Percentiles rank a stretch among this genome's conserved stretches.
Evolutionary conservation across 1,140 invertebrate species (phyloP).

Genomic region (Trinorchestia longiramus): DNA sequence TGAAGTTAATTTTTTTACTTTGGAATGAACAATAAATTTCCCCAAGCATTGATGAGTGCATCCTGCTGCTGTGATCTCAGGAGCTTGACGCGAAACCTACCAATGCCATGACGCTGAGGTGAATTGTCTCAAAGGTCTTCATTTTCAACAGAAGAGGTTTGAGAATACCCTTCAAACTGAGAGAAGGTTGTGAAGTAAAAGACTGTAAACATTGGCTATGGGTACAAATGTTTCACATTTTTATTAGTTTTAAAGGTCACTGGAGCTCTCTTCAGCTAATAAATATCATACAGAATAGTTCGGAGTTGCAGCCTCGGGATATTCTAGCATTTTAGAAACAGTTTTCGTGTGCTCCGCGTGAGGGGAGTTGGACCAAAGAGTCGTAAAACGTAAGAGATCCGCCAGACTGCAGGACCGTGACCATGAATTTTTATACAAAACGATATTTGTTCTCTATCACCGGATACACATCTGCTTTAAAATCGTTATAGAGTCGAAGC

Average conservation of each 20-base stretch:
- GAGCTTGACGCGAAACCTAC: background rate
- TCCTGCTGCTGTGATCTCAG: background rate
- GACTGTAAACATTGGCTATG: background rate
- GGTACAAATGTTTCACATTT: background rate
- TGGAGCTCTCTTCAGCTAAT: background rate
- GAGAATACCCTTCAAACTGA: background rate
- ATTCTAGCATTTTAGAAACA: background rate
- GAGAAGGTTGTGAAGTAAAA: background rate
- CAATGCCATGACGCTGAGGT: background rate
- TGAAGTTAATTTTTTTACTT: background rate
- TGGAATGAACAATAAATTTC: background rate
- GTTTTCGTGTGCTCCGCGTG: background rate
- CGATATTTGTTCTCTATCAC: background rate
- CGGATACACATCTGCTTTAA: background rate
- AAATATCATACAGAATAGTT: background rate
- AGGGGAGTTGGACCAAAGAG: background rate
- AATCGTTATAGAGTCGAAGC: background rate
- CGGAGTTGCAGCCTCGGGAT: background rate
- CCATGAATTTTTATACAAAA: background rate
- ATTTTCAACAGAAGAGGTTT: background rate
- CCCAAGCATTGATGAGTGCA: too few relatives aligned
- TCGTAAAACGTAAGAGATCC: background rate
- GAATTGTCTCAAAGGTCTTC: background rate
- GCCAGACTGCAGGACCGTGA: background rate
- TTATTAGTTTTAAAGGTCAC: background rate